These are phyloP conservation scores for Enteromius argenteus DNA, from an alignment of 2,797 vertebrate species.

Conservation along the genomic window DNA sequence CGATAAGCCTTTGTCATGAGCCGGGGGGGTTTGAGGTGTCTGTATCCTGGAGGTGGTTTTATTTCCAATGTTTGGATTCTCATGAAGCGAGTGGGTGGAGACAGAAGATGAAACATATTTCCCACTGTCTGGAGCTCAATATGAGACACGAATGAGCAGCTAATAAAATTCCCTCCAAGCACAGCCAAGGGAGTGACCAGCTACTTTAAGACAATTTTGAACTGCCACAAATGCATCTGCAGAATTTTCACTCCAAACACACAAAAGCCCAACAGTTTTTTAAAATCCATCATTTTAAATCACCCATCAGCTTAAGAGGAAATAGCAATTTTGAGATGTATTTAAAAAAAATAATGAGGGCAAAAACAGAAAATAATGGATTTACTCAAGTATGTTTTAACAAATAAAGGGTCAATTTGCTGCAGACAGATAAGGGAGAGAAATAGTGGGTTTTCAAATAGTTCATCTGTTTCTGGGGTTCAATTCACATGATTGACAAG, in stretches of 20 bases:
- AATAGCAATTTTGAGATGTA: neutral
- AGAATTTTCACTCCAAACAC: conserved; percentile 30
- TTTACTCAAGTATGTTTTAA: conserved; percentile 15
- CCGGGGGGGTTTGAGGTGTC: conserved; percentile 16
- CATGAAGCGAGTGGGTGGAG: conserved; percentile 44
- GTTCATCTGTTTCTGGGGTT: conserved; percentile 10
- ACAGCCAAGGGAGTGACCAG: conserved; percentile 19
- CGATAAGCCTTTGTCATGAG: conserved; percentile 23
- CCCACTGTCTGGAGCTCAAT: conserved; percentile 47
- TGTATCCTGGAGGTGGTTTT: conserved; percentile 27
- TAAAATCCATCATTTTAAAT: neutral
- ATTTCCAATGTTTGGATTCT: conserved; percentile 49
- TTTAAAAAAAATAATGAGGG: neutral
- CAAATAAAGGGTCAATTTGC: conserved; percentile 5
- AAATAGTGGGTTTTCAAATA: conserved; percentile 13
- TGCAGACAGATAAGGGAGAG: neutral
- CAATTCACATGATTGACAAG: conserved; percentile 37
- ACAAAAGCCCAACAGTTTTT: conserved; percentile 10
- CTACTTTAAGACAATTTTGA: conserved; percentile 32
- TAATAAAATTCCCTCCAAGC: conserved; percentile 43
- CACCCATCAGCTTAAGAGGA: neutral
- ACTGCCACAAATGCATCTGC: conserved; percentile 26
- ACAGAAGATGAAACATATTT: conserved; percentile 49
- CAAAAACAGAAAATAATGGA: conserved; percentile 5
- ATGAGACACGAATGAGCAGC: conserved; percentile 47